Evolutionary conservation across 1,140 invertebrate genomes (phyloP).

Genomic region (Eueides isabella): DNA sequence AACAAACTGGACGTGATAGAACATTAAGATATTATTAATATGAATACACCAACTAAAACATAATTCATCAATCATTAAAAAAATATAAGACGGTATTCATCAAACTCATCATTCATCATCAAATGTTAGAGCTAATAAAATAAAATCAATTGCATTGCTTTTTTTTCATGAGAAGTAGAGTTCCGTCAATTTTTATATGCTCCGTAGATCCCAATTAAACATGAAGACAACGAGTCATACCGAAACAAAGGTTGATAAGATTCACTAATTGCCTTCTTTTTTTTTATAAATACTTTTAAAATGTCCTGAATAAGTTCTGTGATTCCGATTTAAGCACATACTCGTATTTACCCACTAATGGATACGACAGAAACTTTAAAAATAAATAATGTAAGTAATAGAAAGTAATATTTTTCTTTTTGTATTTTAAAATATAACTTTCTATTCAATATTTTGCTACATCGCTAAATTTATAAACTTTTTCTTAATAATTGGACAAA

Average conservation of each 20-base stretch:
- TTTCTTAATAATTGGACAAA: no score
- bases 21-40: no score
- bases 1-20: no score
- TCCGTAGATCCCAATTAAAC: not conserved
- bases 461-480: no score
- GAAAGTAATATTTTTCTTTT: no score
- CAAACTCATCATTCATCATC: no score
- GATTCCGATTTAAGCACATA: not conserved
- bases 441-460: no score
- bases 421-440: no score
- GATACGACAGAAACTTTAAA: no score
- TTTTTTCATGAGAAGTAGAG: not conserved
- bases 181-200: constrained; percentile 1
- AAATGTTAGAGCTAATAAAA: not conserved
- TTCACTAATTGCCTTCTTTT: not conserved
- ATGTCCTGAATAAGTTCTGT: not conserved
- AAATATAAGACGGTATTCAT: not conserved
- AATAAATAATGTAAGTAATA: no score
- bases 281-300: not conserved
- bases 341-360: not conserved
- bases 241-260: constrained; percentile 5
- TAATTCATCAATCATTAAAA: no score
- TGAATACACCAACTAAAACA: no score
- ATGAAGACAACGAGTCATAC: not conserved
- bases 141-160: not conserved